phyloP scores from a whole-genome alignment of 2,888 invertebrate species.

The Meganola albula region DNA sequence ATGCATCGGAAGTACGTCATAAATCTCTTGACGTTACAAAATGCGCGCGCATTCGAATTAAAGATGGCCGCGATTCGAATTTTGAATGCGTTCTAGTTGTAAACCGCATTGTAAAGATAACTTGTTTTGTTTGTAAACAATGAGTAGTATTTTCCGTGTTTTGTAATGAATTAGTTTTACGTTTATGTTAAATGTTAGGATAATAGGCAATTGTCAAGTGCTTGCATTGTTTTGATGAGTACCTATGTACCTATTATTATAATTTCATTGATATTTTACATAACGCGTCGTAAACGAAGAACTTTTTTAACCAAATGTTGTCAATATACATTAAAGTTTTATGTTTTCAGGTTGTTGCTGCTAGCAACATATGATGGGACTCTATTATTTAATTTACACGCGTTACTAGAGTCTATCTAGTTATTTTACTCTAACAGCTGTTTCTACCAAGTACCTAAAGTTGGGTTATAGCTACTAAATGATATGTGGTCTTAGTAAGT shows the following conservation, averaged over 20 bases:
- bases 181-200: constrained; percentile 20
- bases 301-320: neutral
- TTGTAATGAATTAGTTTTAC: no score
- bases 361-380: neutral
- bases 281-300: no score
- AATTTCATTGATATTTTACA: no score
- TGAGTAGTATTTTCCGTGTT: constrained; percentile 19
- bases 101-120: constrained; percentile 24
- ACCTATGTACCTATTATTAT: no score
- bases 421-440: no score
- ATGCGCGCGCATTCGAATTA: constrained; percentile 31
- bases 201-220: no score
- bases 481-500: no score
- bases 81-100: constrained; percentile 26
- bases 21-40: constrained; percentile 50
- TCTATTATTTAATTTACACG: no score
- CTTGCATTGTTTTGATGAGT: no score
- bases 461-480: no score
- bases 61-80: constrained; percentile 25
- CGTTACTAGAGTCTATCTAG: no score
- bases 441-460: no score
- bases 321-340: neutral
- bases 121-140: constrained; percentile 27
- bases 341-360: neutral
- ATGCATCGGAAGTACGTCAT: constrained; percentile 48